Evolutionary conservation across 2,113 vertebrate species (phyloP).

Genomic region (Phoenicopterus ruber): DNA sequence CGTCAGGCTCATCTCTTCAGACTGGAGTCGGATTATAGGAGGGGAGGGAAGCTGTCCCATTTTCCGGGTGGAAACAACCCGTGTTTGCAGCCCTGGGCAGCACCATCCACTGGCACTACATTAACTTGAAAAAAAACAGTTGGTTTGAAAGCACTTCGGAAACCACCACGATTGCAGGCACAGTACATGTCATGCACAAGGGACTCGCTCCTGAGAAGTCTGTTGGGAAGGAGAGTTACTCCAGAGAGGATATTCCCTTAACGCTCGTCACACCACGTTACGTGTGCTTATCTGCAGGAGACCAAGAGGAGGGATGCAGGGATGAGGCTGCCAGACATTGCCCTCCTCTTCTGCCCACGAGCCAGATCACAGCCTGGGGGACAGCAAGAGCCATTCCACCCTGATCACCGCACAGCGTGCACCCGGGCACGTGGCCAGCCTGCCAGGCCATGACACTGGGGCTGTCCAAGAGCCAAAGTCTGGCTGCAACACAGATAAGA

Average conservation of each 20-base stretch:
- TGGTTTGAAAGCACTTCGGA: neutral
- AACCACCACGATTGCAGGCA: neutral
- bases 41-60: neutral
- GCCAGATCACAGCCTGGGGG: neutral
- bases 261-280: accelerated
- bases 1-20: neutral
- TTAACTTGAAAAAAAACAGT: neutral
- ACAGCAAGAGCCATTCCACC: neutral
- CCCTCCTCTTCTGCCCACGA: neutral
- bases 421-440: neutral
- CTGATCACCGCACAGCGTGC: accelerated
- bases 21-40: neutral
- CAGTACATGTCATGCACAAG: neutral
- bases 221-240: neutral
- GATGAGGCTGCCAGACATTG: neutral
- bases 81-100: neutral
- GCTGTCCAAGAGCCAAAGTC: neutral
- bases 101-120: neutral
- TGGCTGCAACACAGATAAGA: neutral
- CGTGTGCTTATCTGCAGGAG: neutral
- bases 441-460: neutral
- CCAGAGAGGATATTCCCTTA: neutral
- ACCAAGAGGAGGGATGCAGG: neutral
- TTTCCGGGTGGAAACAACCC: neutral
- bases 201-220: neutral